A percentile compares a stretch with the other conserved stretches of the same genome.
Conservation (phyloP, 2,113 vertebrate species). For the Dromiciops gliroides region DNA sequence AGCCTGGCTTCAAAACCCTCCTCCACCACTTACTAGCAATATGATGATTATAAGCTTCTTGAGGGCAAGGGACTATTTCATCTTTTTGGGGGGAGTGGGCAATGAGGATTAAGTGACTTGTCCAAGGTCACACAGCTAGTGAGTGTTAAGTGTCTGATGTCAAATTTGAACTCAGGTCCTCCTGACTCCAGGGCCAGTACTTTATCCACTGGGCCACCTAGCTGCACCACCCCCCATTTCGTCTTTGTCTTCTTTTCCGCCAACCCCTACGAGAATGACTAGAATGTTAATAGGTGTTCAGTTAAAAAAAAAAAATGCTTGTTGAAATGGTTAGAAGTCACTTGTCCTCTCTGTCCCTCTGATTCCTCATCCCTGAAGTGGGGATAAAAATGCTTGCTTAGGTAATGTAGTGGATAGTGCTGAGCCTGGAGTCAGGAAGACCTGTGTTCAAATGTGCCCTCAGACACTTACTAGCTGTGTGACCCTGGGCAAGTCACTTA, state of each 20-base stretch:
- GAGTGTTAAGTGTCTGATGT: too few relatives aligned
- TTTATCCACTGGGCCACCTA: too few relatives aligned
- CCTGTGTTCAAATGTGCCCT: too few relatives aligned
- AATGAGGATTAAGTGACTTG: too few relatives aligned
- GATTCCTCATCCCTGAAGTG: not conserved
- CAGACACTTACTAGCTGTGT: not conserved
- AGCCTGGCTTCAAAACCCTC: not conserved
- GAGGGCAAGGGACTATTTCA: not conserved
- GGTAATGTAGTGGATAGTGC: too few relatives aligned
- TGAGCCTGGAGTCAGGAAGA: not conserved
- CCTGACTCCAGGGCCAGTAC: too few relatives aligned
- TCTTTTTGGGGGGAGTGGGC: too few relatives aligned
- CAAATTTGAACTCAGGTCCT: too few relatives aligned
- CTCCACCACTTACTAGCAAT: too few relatives aligned
- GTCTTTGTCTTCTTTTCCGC: too few relatives aligned
- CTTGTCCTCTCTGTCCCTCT: not conserved
- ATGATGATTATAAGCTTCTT: not conserved
- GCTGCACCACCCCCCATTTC: too few relatives aligned
- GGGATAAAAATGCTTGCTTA: not conserved
- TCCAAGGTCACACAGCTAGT: too few relatives aligned
- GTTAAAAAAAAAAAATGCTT: not conserved
- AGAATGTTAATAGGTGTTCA: not conserved
- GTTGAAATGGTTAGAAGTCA: not conserved
- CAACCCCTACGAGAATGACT: not conserved
- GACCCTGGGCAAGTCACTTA: not conserved